Percentiles rank a stretch among this genome's conserved stretches.
Evolutionary conservation across 2,797 vertebrate genomes (phyloP).

Genomic region (Hephaestus fuliginosus): DNA sequence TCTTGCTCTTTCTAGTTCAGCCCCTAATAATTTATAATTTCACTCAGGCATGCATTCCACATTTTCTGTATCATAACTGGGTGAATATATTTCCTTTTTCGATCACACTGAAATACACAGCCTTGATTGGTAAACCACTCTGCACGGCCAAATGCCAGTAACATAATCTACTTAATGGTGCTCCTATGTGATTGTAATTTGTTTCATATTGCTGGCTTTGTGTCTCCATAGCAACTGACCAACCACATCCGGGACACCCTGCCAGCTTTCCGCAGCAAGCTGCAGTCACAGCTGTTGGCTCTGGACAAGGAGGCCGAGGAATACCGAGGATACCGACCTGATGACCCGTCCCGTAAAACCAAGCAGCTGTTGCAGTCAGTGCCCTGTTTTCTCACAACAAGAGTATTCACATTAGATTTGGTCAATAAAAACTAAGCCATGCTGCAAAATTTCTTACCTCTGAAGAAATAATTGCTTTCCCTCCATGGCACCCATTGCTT

Average conservation of each 20-base stretch:
- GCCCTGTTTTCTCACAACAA: slow-evolving; percentile 34
- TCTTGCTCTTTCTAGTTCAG: slow-evolving; percentile 39
- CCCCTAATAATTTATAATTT: slow-evolving; percentile 40
- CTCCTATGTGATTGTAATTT: slow-evolving; percentile 3
- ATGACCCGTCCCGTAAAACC: slow-evolving; percentile 96
- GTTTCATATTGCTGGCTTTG: slow-evolving; percentile 29
- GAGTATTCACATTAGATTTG: slow-evolving; percentile 17
- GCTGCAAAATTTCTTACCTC: not conserved
- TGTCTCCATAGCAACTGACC: slow-evolving; percentile 91
- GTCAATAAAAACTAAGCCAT: slow-evolving; percentile 11
- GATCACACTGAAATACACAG: slow-evolving; percentile 12
- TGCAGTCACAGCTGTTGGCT: slow-evolving; percentile 93
- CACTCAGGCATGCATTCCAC: slow-evolving; percentile 13
- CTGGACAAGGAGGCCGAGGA: slow-evolving; percentile 96
- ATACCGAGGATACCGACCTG: slow-evolving; percentile 94
- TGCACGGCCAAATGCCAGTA: not conserved
- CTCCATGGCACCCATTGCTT: not conserved
- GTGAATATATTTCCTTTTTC: not conserved
- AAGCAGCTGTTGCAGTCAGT: slow-evolving; percentile 96
- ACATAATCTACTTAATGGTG: slow-evolving; percentile 7
- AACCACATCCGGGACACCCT: slow-evolving; percentile 97
- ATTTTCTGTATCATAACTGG: slow-evolving; percentile 4
- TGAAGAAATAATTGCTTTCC: not conserved
- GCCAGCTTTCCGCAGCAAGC: slow-evolving; percentile 94
- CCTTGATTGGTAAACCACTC: not conserved